Evolutionary conservation across 2,888 invertebrate genomes (phyloP), one percentile per base, ranked within the genome.

Genomic region (Lepidochitona cinerea): DNA sequence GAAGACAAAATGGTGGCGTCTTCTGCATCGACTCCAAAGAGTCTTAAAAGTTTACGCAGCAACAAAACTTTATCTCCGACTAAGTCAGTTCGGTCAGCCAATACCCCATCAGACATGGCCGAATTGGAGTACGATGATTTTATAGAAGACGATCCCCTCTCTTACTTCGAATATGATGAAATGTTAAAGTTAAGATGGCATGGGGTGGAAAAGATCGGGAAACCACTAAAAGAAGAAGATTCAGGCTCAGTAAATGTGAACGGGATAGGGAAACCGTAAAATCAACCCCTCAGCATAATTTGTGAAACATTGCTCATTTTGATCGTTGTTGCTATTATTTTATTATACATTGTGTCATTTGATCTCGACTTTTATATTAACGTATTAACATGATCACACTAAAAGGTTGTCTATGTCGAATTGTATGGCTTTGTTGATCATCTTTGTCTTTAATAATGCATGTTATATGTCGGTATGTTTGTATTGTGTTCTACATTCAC

Each of bases 121-220:
- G 87, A 87, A 72, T 79, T 87, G 70, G 87, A 87, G 71, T 87
- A 87, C 74, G 87, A 87, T 70, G 87, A 87, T 64, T 87, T 85
- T 74, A 82, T 87, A 5, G 85, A 86, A 74, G 87, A 87, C 73
- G 87, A 87, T 73, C 85, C 87, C 4, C 77, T 86, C 59, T 87
- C 87, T 0, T 87, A 87, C 74, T 87, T 87, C 76, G 87, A 87
- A 74, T 83, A 83, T 5, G 78, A 84, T 65, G 85, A 85, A 71
- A 83, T 83, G 7, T 81, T 84, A 37, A 83, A 84, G 68, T 78
- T 87, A 29, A 83, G 83, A 12, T 87, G 85, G 82, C 83, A 83
- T 36, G 87, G 87, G 7, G 82, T 79, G 7, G 87, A 87, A 75
- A 85, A 59, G 59, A 59, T 59, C 2, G 59, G 59, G 29, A 59